phyloP scores from a whole-genome alignment of 1,140 invertebrate genomes.

The Gryon sp. region DNA sequence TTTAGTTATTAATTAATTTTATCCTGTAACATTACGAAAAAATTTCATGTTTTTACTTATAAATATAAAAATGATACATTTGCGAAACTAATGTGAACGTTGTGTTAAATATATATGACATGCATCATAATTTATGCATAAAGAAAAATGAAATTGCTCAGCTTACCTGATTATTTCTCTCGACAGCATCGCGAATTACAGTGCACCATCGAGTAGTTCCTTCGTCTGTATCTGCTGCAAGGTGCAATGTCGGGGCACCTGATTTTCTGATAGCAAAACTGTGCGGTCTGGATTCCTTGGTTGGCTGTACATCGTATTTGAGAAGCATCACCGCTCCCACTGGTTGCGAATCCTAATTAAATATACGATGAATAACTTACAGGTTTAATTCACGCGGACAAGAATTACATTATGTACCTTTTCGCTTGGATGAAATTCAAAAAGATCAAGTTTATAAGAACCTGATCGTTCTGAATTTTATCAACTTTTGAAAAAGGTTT shows the following conservation, averaged over 20 bases:
- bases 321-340: slow-evolving; percentile 92
- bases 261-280: slow-evolving; percentile 88
- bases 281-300: slow-evolving; percentile 82
- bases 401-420: slow-evolving; percentile 16
- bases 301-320: slow-evolving; percentile 87
- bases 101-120: too few relatives aligned
- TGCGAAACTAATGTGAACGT: too few relatives aligned
- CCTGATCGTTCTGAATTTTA: too few relatives aligned
- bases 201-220: slow-evolving; percentile 87
- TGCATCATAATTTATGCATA: slow-evolving; percentile 67
- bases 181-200: slow-evolving; percentile 85
- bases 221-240: slow-evolving; percentile 90
- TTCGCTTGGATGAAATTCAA: slow-evolving; percentile 7
- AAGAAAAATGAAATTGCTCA: slow-evolving; percentile 36
- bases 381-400: slow-evolving; percentile 26
- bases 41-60: too few relatives aligned
- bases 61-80: too few relatives aligned
- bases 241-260: slow-evolving; percentile 87
- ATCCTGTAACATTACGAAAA: too few relatives aligned
- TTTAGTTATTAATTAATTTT: too few relatives aligned
- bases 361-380: slow-evolving; percentile 48
- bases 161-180: slow-evolving; percentile 82
- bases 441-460: background rate
- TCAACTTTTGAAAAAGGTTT: too few relatives aligned
- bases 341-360: slow-evolving; percentile 88